phyloP scores from a whole-genome alignment of 2,888 invertebrate genomes.

The Cancer borealis region DNA sequence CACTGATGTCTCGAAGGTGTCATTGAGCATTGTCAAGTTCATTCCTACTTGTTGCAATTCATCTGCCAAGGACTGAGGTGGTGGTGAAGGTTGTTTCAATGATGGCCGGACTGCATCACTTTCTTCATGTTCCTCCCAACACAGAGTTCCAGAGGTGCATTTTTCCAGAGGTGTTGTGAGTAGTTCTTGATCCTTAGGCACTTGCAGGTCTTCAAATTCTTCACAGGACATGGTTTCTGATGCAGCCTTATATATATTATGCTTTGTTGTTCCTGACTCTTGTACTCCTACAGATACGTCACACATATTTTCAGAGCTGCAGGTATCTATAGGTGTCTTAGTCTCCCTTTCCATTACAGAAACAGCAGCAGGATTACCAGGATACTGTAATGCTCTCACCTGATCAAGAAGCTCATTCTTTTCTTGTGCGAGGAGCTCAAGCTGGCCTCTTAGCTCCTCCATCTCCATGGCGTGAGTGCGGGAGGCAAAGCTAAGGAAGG shows the following conservation, averaged over 20 bases:
- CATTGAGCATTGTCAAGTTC: slow-evolving; percentile 40
- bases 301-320: background rate
- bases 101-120: background rate
- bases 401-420: background rate
- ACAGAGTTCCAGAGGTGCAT: background rate
- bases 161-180: background rate
- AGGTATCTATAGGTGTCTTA: background rate
- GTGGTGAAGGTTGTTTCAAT: background rate
- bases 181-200: too few species aligned
- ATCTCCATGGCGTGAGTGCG: background rate
- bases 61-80: slow-evolving; percentile 21
- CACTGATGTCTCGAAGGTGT: slow-evolving; percentile 58
- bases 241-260: too few species aligned
- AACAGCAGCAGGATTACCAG: background rate
- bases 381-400: background rate
- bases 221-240: too few species aligned
- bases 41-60: slow-evolving; percentile 41
- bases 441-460: background rate
- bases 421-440: background rate
- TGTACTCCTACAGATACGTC: too few species aligned
- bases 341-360: background rate
- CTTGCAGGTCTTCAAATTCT: too few species aligned
- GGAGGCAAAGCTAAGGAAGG: background rate
- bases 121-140: background rate
- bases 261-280: too few species aligned